These are phyloP conservation scores for Linepithema humile DNA, from an alignment of 1,140 invertebrate species.

Conservation along the genomic window DNA sequence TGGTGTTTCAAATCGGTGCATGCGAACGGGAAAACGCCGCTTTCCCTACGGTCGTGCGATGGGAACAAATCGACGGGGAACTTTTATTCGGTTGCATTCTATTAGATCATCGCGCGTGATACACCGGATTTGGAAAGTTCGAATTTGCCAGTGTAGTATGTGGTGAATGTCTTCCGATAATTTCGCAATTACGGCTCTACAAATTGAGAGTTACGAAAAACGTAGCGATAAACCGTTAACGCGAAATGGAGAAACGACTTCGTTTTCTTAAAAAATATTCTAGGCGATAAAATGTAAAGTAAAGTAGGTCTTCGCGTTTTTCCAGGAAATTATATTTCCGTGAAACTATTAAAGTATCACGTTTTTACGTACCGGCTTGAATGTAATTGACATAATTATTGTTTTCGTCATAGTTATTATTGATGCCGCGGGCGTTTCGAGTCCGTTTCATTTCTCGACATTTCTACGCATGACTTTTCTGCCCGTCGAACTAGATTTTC, in stretches of 20 bases:
- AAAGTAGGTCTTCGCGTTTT: background rate
- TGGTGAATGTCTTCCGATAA: background rate
- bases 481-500: constrained; percentile 20
- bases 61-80: constrained; percentile 2
- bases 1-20: background rate
- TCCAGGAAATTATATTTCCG: background rate
- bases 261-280: background rate
- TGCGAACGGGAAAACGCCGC: constrained; percentile 20
- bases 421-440: background rate
- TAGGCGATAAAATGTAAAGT: background rate
- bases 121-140: constrained; percentile 1
- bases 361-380: background rate
- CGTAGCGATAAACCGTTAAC: background rate
- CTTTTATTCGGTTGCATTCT: background rate
- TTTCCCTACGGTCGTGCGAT: constrained; percentile 29
- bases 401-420: constrained; percentile 24
- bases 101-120: background rate
- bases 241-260: background rate
- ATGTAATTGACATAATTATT: constrained; percentile 22
- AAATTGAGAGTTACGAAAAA: background rate
- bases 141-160: background rate
- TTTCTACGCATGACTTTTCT: constrained; percentile 2
- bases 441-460: constrained; percentile 10
- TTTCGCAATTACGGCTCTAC: background rate
- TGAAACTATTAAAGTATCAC: background rate